phyloP scores from a whole-genome alignment of 2,888 invertebrate species.

The Drosophila lacicola region DNA sequence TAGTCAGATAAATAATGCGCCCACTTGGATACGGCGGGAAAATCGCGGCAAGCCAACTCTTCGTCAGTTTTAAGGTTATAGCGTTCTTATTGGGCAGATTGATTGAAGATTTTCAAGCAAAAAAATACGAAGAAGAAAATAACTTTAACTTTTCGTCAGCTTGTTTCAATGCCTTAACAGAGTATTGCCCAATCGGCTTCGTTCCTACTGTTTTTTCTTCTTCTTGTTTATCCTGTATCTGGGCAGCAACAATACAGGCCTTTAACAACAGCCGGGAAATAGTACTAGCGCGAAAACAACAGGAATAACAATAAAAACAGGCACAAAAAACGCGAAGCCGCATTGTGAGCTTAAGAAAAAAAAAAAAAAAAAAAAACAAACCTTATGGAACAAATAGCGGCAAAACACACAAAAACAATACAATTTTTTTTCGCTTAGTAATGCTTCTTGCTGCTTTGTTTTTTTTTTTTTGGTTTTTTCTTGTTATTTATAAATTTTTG shows the following conservation, averaged over 20 bases:
- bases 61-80: neutral
- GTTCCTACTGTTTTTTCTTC: neutral
- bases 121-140: neutral
- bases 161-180: neutral
- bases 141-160: too few species aligned
- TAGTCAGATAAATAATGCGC: too few species aligned
- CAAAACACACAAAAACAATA: constrained; percentile 42
- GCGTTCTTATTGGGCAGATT: neutral
- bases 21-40: neutral
- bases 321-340: constrained; percentile 14
- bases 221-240: neutral
- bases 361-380: constrained; percentile 16
- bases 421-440: constrained; percentile 37
- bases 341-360: constrained; percentile 23
- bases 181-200: neutral
- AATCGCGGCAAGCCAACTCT: neutral
- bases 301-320: constrained; percentile 18
- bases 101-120: neutral
- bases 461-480: constrained; percentile 14
- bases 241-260: constrained; percentile 18
- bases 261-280: constrained; percentile 7
- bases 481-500: neutral
- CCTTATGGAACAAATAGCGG: constrained; percentile 50
- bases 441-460: constrained; percentile 22
- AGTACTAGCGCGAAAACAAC: constrained; percentile 20